Evolutionary conservation across 1,140 invertebrate species (phyloP).

Genomic region (Paramacrobiotus metropolitanus): DNA sequence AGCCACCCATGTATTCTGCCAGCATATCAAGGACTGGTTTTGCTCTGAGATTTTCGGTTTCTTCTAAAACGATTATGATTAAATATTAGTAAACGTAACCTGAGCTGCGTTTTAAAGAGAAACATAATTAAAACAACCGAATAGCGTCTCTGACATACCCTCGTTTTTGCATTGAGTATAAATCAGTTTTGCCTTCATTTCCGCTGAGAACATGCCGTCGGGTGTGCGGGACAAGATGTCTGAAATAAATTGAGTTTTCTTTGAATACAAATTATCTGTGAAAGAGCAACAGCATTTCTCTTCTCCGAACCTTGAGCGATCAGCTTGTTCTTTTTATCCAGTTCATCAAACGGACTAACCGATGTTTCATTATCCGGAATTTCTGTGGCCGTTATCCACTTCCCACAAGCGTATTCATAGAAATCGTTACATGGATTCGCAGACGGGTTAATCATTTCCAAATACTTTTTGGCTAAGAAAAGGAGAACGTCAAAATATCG

Average conservation of each 20-base stretch:
- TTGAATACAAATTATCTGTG: background rate
- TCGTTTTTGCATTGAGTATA: conserved; percentile 19
- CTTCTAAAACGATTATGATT: too few relatives aligned
- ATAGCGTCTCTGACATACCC: conserved; percentile 13
- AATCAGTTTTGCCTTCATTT: conserved; percentile 16
- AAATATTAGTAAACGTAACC: background rate
- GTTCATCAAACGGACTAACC: conserved; percentile 35
- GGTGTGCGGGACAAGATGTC: conserved; percentile 13
- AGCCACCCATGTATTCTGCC: conserved; percentile 7
- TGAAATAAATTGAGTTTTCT: background rate
- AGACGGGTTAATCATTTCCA: background rate
- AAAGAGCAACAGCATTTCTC: background rate
- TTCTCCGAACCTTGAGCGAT: conserved; percentile 28
- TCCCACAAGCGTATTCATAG: conserved; percentile 30
- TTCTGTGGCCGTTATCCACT: conserved; percentile 33
- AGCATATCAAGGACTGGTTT: conserved; percentile 18
- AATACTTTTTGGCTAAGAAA: too few relatives aligned
- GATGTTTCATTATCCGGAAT: conserved; percentile 38
- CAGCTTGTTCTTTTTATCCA: conserved; percentile 27
- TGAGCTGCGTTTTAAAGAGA: background rate
- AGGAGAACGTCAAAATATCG: too few relatives aligned
- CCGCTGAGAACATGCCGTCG: conserved; percentile 16
- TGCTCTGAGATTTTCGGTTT: conserved; percentile 17
- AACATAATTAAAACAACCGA: background rate
- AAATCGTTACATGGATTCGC: conserved; percentile 32